These are phyloP conservation scores for Brachymystax lenok DNA, from an alignment of 2,797 vertebrate species.

Conservation along the genomic window DNA sequence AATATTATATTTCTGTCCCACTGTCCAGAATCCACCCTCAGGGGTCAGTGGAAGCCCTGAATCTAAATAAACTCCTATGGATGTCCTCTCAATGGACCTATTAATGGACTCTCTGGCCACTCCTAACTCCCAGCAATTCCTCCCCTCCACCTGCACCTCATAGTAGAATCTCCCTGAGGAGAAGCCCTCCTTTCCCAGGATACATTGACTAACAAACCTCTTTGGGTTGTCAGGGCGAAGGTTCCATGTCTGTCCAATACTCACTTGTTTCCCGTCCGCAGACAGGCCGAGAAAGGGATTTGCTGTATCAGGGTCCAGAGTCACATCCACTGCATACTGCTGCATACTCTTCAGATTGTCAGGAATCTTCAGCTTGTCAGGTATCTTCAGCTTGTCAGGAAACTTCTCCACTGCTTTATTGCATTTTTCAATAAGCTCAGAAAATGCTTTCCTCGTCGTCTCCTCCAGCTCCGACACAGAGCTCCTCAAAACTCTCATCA, in stretches of 20 bases:
- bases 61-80: accelerated
- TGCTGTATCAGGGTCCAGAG: not conserved
- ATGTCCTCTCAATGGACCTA: no score
- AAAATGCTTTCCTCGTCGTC: not conserved
- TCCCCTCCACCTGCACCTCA: not conserved
- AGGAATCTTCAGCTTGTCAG: not conserved
- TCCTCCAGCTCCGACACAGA: not conserved
- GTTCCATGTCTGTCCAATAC: not conserved
- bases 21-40: not conserved
- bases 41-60: not conserved
- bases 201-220: not conserved
- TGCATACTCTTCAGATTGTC: not conserved
- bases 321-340: not conserved
- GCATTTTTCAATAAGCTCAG: not conserved
- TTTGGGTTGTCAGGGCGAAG: not conserved
- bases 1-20: not conserved
- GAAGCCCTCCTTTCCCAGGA: not conserved
- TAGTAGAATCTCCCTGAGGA: not conserved
- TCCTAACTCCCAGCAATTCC: not conserved
- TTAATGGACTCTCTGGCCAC: no score
- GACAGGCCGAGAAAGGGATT: not conserved
- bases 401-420: not conserved
- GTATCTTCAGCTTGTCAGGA: not conserved
- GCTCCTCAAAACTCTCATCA: not conserved
- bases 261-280: not conserved